Percentiles rank a stretch among this genome's conserved stretches.
These are phyloP conservation scores for Syrista parreyssii DNA, from an alignment of 2,888 invertebrate species.

Conservation along the genomic window DNA sequence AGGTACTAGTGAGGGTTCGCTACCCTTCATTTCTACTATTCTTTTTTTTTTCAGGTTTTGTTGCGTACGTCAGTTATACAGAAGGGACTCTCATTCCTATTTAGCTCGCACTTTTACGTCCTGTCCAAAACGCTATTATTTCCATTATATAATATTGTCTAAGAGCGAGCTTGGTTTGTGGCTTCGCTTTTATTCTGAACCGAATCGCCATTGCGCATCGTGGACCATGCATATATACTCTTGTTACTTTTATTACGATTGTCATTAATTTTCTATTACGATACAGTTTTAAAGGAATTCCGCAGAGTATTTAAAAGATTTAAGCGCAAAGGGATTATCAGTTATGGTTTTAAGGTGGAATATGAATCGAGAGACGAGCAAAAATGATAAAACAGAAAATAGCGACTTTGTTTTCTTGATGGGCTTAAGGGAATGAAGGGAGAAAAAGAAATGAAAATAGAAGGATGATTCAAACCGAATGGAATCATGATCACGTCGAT, in stretches of 20 bases:
- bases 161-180: background rate
- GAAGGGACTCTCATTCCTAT: background rate
- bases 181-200: background rate
- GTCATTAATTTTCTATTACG: background rate
- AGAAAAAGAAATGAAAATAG: background rate
- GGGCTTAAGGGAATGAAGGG: background rate
- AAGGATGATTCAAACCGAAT: background rate
- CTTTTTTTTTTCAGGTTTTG: background rate
- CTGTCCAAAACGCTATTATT: background rate
- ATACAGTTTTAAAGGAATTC: background rate
- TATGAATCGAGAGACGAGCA: background rate
- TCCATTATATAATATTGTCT: background rate
- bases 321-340: background rate
- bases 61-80: background rate
- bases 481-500: slow-evolving; percentile 53
- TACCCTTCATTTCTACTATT: too few relatives aligned
- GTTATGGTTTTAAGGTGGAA: background rate
- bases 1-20: background rate
- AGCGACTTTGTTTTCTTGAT: background rate
- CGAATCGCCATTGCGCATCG: background rate
- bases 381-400: background rate
- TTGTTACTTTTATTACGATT: background rate
- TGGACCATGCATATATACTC: slow-evolving; percentile 12
- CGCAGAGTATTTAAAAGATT: background rate
- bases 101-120: background rate